Evolutionary conservation across 2,113 vertebrate species (phyloP).

Genomic region (Actenoides hombroni): DNA sequence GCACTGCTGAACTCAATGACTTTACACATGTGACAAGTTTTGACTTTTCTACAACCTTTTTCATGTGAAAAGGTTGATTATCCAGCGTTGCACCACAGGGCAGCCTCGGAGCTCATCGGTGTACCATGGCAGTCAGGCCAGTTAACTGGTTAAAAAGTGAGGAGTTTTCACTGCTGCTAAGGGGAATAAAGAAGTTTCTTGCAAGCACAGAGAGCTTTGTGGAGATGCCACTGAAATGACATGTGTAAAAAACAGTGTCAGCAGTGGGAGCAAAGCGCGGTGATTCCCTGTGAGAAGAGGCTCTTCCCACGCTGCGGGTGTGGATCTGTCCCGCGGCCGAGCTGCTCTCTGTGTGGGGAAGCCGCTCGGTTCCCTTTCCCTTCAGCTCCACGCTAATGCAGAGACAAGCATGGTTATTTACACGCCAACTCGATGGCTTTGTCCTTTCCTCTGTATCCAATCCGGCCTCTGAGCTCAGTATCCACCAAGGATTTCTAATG

Average conservation of each 20-base stretch:
- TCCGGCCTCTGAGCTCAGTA: neutral
- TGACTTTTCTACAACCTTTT: neutral
- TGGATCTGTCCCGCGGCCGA: neutral
- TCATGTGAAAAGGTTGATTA: neutral
- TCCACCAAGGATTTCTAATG: neutral
- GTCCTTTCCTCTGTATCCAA: neutral
- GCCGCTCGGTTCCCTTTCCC: neutral
- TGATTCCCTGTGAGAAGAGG: neutral
- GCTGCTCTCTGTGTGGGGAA: neutral
- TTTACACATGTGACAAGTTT: neutral
- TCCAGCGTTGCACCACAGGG: fast-evolving
- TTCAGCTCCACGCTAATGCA: neutral
- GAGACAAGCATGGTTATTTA: neutral
- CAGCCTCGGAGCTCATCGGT: fast-evolving
- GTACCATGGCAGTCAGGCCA: neutral
- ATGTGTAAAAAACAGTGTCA: neutral
- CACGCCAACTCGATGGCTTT: neutral
- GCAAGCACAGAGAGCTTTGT: neutral
- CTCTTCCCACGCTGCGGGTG: neutral
- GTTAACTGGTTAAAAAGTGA: neutral
- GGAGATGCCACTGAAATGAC: neutral
- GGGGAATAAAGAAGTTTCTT: neutral
- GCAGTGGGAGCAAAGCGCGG: neutral
- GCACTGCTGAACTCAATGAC: neutral
- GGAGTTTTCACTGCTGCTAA: neutral